Base-by-base conservation (phyloP, 2,888 invertebrate species). In the Anoplius nigerrimus region DNA sequence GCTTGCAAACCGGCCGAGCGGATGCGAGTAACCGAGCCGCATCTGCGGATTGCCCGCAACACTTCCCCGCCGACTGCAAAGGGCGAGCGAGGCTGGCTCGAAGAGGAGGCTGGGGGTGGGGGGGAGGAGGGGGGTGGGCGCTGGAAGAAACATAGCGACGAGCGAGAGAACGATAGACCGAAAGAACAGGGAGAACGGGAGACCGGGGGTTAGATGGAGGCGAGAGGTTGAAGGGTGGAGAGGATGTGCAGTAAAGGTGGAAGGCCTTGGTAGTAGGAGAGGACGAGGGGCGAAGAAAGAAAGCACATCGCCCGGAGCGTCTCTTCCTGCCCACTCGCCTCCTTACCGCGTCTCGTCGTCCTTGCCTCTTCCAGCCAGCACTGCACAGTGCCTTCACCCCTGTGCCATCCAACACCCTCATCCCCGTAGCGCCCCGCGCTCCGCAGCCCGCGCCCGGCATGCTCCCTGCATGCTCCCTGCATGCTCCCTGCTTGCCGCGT, bases 271-370 rank as follows among this genome's bases (percentile, higher is more conserved):
- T n/a, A n/a, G n/a, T n/a, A n/a, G n/a, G 21, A 24, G 34, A 27
- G 59, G 45, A 27, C 43, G 53, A 56, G 18, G 42, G 51, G 65
- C 65, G 21, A n/a, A 27, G 42, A 48, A 53, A 64, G 54, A 62
- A 58, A 68, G 72, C 69, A 62, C 59, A 63, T 70, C 68, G 80
- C 81, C 79, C 66, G 62, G 66, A 73, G 82, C 76, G 70, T 75
- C 69, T 81, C 74, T 72, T 79, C 76, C 71, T 72, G 70, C 69
- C 64, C 22, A 43, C 62, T 11, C 62, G n/a, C 51, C 48, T 52
- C 61, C 66, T 64, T 66, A 54, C 52, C 63, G 55, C 46, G 61
- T 62, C 62, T 51, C 24, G 20, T 57, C 56, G 45, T 34, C 65
- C 52, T 55, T 55, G 57, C 68, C 59, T 65, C 70, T 22, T 59